A percentile compares a stretch with the other conserved stretches of the same genome.
These are phyloP conservation scores for Schizothorax lantsangensis DNA, from an alignment of 2,797 vertebrate genomes.

Conservation along the genomic window DNA sequence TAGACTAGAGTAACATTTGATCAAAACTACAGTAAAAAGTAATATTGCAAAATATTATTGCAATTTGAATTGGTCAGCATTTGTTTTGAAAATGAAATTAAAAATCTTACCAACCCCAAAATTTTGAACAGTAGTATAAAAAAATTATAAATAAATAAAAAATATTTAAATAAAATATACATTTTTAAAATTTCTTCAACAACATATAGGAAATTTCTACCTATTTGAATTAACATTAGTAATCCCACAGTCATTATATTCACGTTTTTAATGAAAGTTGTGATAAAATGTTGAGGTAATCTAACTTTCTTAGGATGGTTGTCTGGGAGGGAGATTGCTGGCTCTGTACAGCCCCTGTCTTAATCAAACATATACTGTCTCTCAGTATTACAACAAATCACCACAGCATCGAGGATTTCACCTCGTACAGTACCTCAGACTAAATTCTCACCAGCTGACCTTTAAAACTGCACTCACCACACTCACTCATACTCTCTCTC, in stretches of 20 bases:
- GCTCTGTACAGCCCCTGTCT: neutral
- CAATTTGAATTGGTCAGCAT: too few species aligned
- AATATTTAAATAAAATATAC: too few species aligned
- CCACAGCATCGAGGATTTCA: neutral
- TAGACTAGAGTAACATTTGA: neutral
- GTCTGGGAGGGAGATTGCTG: neutral
- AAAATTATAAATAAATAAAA: too few species aligned
- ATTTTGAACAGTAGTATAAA: too few species aligned
- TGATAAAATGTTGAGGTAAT: neutral
- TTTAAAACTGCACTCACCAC: constrained; percentile 4
- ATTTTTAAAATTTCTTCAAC: too few species aligned
- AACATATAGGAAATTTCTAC: too few species aligned
- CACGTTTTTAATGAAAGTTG: neutral
- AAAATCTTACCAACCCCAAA: too few species aligned
- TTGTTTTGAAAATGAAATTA: too few species aligned
- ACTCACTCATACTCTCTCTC: constrained; percentile 17
- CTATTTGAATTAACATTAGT: too few species aligned
- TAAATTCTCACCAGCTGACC: constrained; percentile 13
- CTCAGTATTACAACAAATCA: neutral
- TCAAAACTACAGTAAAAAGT: neutral
- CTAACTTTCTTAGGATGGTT: too few species aligned
- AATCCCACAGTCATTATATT: too few species aligned
- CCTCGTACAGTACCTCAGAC: neutral
- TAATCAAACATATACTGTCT: neutral
- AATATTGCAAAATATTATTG: too few species aligned